Percentiles rank a stretch among this genome's conserved stretches.
phyloP scores from a whole-genome alignment of 2,888 invertebrate genomes.

The Cephus pulcher region DNA sequence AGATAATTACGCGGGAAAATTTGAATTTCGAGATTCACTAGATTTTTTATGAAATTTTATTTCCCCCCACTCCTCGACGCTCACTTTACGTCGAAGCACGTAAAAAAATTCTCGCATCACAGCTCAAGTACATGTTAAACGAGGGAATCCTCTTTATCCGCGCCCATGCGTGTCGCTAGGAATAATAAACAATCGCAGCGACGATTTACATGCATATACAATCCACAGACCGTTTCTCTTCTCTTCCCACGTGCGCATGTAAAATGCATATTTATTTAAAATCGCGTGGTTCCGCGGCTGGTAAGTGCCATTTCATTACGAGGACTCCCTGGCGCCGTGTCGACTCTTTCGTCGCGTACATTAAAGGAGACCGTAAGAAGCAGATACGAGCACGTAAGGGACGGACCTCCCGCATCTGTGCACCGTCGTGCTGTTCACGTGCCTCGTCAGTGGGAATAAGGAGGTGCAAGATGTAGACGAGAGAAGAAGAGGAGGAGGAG shows the following conservation, averaged over 20 bases:
- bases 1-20: neutral
- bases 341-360: constrained; percentile 1
- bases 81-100: neutral
- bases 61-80: too few relatives aligned
- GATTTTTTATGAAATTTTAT: too few relatives aligned
- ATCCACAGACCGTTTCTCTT: constrained; percentile 28
- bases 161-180: constrained; percentile 26
- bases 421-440: neutral
- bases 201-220: constrained; percentile 55
- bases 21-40: neutral
- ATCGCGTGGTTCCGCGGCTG: neutral
- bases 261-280: constrained; percentile 4
- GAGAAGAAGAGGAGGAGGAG: constrained; percentile 8
- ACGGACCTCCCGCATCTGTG: neutral
- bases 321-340: neutral
- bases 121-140: neutral
- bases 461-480: constrained; percentile 1
- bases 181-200: constrained; percentile 53
- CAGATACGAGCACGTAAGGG: neutral
- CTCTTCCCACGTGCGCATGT: neutral
- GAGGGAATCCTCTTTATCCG: neutral
- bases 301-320: constrained; percentile 5
- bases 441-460: neutral
- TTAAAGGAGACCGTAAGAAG: neutral
- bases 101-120: neutral